A percentile compares a stretch with the other conserved stretches of the same genome.
phyloP scores from a whole-genome alignment of 1,140 invertebrate species.

The Lysiphlebus fabarum region DNA sequence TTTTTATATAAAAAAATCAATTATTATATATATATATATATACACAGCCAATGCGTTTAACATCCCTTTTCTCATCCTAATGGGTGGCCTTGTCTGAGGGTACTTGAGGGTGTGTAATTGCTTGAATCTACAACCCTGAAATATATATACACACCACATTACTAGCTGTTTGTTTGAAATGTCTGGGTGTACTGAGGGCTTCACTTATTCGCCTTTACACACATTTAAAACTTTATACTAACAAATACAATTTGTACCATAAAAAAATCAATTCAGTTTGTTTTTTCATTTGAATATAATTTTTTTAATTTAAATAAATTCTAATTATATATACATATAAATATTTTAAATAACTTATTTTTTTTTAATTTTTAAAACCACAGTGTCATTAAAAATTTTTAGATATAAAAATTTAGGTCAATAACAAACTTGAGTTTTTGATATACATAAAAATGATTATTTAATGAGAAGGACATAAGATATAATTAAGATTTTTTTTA shows the following conservation, averaged over 20 bases:
- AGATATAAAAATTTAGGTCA: too few relatives aligned
- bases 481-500: too few relatives aligned
- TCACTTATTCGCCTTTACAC: constrained; percentile 24
- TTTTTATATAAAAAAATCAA: too few relatives aligned
- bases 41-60: constrained; percentile 23
- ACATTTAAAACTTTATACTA: constrained; percentile 13
- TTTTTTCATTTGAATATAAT: not conserved
- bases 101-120: constrained; percentile 54
- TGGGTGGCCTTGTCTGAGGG: constrained; percentile 49
- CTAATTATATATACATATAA: too few relatives aligned
- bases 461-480: too few relatives aligned
- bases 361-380: too few relatives aligned
- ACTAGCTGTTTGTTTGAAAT: constrained; percentile 25
- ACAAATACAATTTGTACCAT: constrained; percentile 41
- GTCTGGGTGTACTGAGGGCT: too few relatives aligned
- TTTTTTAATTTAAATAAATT: too few relatives aligned
- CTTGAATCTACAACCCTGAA: constrained; percentile 53
- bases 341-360: too few relatives aligned
- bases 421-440: too few relatives aligned
- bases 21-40: constrained; percentile 25
- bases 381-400: too few relatives aligned
- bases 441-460: too few relatives aligned
- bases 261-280: constrained; percentile 22
- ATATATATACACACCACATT: constrained; percentile 14
- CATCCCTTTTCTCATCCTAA: constrained; percentile 48